phyloP scores from a whole-genome alignment of 2,113 vertebrate species.

The Macquaria australasica region DNA sequence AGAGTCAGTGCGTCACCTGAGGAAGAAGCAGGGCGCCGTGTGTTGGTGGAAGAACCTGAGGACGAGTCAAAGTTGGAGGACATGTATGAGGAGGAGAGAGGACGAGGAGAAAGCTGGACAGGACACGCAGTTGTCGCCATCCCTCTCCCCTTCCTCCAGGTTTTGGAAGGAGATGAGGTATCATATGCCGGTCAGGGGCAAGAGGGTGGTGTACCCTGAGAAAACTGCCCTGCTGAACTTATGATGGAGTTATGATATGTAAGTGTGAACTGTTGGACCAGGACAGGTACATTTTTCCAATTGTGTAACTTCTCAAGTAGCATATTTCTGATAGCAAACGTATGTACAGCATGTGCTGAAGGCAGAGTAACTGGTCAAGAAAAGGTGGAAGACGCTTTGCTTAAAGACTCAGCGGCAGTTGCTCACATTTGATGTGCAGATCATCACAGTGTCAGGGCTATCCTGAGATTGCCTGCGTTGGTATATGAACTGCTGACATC shows the following conservation, averaged over 20 bases:
- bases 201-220: constrained; percentile 54
- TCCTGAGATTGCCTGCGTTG: neutral
- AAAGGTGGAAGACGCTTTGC: neutral
- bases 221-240: constrained; percentile 63
- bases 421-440: neutral
- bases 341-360: too few species aligned
- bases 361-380: neutral
- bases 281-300: neutral
- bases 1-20: constrained; percentile 88
- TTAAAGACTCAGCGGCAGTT: neutral
- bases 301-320: neutral
- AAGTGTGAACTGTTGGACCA: neutral
- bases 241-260: constrained; percentile 5
- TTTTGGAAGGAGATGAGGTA: constrained; percentile 93
- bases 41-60: constrained; percentile 85
- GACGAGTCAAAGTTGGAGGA: constrained; percentile 48
- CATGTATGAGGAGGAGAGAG: neutral
- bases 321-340: neutral
- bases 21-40: constrained; percentile 88
- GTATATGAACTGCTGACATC: neutral
- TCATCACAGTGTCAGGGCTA: neutral
- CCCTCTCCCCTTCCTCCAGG: constrained; percentile 66
- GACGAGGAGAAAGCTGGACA: constrained; percentile 11
- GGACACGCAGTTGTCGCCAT: neutral
- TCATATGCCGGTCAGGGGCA: constrained; percentile 87